phyloP scores from a whole-genome alignment of 2,888 invertebrate species.

The Drosophila phalerata region DNA sequence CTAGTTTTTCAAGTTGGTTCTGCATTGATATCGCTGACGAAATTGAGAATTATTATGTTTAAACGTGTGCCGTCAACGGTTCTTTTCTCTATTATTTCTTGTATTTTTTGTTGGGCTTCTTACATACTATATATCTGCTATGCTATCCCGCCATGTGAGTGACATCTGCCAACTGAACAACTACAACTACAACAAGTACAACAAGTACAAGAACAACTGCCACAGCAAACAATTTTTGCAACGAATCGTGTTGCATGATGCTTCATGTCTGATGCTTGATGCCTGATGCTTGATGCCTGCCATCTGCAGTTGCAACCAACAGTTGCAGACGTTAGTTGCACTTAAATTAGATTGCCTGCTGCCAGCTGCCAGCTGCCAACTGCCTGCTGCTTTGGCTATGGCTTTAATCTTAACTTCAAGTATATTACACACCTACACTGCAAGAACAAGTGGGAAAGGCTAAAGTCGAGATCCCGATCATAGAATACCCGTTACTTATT shows the following conservation, averaged over 20 bases:
- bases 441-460: too few relatives aligned
- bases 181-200: constrained; percentile 22
- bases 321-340: constrained; percentile 28
- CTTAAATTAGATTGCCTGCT: constrained; percentile 68
- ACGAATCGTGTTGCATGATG: constrained; percentile 29
- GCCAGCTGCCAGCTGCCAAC: constrained; percentile 17
- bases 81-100: constrained; percentile 20
- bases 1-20: constrained; percentile 3
- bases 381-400: constrained; percentile 11
- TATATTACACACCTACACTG: background rate
- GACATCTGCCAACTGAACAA: constrained; percentile 29
- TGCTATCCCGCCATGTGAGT: constrained; percentile 35
- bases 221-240: constrained; percentile 38
- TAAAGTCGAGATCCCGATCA: too few relatives aligned
- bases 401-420: constrained; percentile 23
- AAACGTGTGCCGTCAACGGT: constrained; percentile 68
- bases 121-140: constrained; percentile 16
- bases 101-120: constrained; percentile 46
- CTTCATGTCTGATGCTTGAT: constrained; percentile 20
- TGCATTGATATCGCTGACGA: constrained; percentile 78
- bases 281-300: constrained; percentile 43
- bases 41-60: constrained; percentile 82
- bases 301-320: constrained; percentile 45
- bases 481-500: too few relatives aligned
- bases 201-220: constrained; percentile 14